These are phyloP conservation scores for Seira sanloemensis DNA, from an alignment of 2,888 invertebrate species.

Conservation along the genomic window DNA sequence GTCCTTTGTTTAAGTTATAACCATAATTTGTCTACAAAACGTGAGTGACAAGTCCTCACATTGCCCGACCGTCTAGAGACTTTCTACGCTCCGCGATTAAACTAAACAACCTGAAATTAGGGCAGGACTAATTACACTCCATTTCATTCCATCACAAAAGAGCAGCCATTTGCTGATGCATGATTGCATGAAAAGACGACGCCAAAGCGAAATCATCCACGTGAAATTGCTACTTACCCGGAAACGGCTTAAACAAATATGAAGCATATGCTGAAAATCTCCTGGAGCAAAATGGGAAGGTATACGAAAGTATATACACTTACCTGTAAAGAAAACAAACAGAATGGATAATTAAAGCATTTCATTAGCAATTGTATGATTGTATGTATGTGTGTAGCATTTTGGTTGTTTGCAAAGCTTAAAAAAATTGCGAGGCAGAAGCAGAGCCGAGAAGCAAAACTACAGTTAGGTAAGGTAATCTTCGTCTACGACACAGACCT, in stretches of 20 bases:
- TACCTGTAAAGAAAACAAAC: conserved; percentile 47
- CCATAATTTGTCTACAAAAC: too few relatives aligned
- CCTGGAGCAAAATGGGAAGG: neutral
- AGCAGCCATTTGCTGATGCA: too few relatives aligned
- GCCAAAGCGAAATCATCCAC: conserved; percentile 48
- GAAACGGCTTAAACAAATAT: conserved; percentile 15
- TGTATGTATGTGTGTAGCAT: neutral
- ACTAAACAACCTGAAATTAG: too few relatives aligned
- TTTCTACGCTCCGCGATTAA: too few relatives aligned
- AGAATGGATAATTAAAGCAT: conserved; percentile 43
- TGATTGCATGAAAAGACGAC: conserved; percentile 19
- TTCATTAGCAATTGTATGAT: conserved; percentile 19
- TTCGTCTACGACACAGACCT: too few relatives aligned
- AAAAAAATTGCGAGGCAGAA: too few relatives aligned
- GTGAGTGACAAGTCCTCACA: too few relatives aligned
- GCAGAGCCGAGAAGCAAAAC: neutral
- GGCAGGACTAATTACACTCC: too few relatives aligned
- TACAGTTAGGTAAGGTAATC: neutral
- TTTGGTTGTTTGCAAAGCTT: too few relatives aligned
- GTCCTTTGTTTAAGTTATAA: too few relatives aligned
- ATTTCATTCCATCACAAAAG: too few relatives aligned
- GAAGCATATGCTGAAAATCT: neutral
- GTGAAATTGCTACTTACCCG: conserved; percentile 34
- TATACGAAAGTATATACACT: too few relatives aligned
- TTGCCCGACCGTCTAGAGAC: conserved; percentile 12